Conservation (phyloP, 1,140 invertebrate genomes). For the Drosophila sturtevanti region DNA sequence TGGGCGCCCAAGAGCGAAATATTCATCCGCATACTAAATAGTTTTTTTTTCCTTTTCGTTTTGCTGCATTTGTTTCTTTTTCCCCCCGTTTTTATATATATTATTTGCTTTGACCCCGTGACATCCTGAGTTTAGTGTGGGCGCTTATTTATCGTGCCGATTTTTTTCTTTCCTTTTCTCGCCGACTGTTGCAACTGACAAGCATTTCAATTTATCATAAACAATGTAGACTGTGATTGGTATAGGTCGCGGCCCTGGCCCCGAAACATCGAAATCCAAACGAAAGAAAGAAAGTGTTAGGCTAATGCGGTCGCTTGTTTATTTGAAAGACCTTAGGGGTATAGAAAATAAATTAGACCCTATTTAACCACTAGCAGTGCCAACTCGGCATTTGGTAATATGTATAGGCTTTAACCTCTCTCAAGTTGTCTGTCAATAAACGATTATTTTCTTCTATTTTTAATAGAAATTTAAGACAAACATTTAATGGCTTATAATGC, state of each 20-base stretch:
- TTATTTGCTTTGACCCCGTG: slow-evolving; percentile 25
- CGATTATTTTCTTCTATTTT: background rate
- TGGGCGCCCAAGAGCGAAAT: slow-evolving; percentile 72
- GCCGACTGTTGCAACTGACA: slow-evolving; percentile 28
- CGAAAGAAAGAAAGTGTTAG: slow-evolving; percentile 28
- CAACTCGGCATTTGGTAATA: background rate
- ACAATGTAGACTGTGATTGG: slow-evolving; percentile 68
- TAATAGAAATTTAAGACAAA: background rate
- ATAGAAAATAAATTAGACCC: no score
- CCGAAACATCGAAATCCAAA: slow-evolving; percentile 31
- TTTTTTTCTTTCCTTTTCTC: background rate
- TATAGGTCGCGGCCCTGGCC: slow-evolving; percentile 59
- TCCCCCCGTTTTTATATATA: background rate
- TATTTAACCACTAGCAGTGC: background rate
- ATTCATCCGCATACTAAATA: slow-evolving; percentile 40
- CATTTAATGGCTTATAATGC: no score
- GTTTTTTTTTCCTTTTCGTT: slow-evolving; percentile 27
- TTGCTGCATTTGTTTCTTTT: slow-evolving; percentile 9
- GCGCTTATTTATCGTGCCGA: slow-evolving; percentile 50
- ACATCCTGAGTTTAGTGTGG: slow-evolving; percentile 26
- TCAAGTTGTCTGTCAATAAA: background rate
- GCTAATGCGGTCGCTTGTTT: slow-evolving; percentile 51
- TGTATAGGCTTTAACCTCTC: background rate
- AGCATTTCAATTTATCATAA: slow-evolving; percentile 72
- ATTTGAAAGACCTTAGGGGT: background rate